Evolutionary conservation across 2,113 vertebrate genomes (phyloP).

Genomic region (Erinaceus europaeus): DNA sequence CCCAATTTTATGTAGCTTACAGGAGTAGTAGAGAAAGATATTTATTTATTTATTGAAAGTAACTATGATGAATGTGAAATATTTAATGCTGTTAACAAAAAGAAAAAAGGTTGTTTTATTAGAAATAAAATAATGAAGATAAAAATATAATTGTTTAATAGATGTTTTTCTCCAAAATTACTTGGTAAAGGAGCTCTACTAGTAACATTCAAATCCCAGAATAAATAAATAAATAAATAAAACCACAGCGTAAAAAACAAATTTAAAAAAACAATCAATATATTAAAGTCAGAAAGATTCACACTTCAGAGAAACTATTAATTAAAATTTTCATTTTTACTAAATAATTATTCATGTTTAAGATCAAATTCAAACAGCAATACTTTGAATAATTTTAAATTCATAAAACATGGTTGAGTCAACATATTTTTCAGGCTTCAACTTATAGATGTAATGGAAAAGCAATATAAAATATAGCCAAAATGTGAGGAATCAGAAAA

Average conservation of each 20-base stretch:
- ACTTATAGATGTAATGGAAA: background rate
- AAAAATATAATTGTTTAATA: slow-evolving; percentile 10
- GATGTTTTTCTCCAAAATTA: slow-evolving; percentile 11
- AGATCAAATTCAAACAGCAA: background rate
- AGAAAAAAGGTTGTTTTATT: background rate
- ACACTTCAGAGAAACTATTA: background rate
- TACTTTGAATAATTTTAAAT: background rate
- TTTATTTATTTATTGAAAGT: background rate
- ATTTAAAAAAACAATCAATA: background rate
- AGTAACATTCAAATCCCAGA: background rate
- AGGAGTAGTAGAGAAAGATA: background rate
- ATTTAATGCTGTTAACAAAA: background rate
- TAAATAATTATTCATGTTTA: background rate
- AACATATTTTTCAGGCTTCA: background rate
- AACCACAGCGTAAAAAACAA: background rate
- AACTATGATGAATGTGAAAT: background rate
- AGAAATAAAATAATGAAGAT: background rate
- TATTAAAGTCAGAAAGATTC: background rate
- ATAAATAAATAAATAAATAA: background rate
- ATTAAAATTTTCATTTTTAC: background rate
- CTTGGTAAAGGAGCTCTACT: background rate
- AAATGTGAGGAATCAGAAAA: background rate
- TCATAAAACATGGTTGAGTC: background rate
- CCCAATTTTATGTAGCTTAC: background rate
- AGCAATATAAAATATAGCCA: background rate